A percentile compares a stretch with the other conserved stretches of the same genome.
Conservation (phyloP, 2,113 vertebrate species). For the Xyrauchen texanus region DNA sequence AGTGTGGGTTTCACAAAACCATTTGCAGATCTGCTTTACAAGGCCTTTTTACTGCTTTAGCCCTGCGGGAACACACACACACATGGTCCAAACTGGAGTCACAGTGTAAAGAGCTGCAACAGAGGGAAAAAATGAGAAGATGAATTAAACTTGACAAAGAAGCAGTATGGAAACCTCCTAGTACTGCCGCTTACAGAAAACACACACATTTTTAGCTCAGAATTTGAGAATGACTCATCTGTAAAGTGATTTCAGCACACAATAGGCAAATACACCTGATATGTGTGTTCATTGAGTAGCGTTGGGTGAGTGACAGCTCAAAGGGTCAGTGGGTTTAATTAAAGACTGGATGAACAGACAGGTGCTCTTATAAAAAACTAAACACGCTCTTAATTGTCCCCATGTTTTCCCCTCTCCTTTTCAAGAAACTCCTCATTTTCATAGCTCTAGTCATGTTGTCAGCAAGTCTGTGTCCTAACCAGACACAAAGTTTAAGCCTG, state of each 20-base stretch:
- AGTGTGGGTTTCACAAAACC: constrained; percentile 33
- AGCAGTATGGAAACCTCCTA: neutral
- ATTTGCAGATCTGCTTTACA: constrained; percentile 37
- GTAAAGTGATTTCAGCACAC: constrained; percentile 1
- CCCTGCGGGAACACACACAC: constrained; percentile 26
- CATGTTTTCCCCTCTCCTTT: too few species aligned
- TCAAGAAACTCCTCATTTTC: too few species aligned
- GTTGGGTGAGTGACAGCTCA: constrained; percentile 26
- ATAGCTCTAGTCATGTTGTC: too few species aligned
- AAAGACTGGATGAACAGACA: constrained; percentile 17
- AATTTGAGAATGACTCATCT: constrained; percentile 20
- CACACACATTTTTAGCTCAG: neutral
- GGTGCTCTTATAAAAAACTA: neutral
- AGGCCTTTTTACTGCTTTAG: constrained; percentile 35
- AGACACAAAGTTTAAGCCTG: too few species aligned
- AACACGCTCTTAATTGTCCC: too few species aligned
- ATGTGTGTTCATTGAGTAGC: constrained; percentile 1
- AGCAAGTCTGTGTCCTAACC: too few species aligned
- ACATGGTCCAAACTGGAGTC: constrained; percentile 7
- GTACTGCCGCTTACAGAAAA: neutral
- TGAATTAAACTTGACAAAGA: constrained; percentile 13
- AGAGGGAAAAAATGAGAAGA: constrained; percentile 10
- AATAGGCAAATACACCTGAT: neutral
- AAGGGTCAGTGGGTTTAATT: constrained; percentile 25
- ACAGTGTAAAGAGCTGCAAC: constrained; percentile 27